Evolutionary conservation across 37 sponge, comb jelly and placozoan genomes (phyloP), one percentile per base, ranked within the genome.

Genomic region (Haliclona indistincta): DNA sequence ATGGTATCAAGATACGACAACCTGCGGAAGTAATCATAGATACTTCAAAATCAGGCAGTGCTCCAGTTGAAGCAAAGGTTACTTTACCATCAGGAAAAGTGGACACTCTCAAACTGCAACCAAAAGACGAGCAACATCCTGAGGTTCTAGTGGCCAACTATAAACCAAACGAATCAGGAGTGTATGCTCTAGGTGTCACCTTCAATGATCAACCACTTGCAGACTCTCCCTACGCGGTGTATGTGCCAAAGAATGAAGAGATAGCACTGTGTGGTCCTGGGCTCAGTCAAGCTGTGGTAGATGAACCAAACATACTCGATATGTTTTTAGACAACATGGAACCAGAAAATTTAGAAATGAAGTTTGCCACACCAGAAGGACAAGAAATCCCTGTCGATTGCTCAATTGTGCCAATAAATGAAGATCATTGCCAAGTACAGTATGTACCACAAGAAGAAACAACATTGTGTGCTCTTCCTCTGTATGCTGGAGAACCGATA

Each of bases 221-320:
- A 47, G 68, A 77, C 15, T 80, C 82, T 43, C 87, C 85, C 3
- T 94, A 78, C 60, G 23, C 35, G 6, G 90, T 83, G 0, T 42
- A 52, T 15, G 64, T 90, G 39, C 37, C 58, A 13, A 54, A 49
- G 11, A 63, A 64, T n/a, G 53, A 72, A 39, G 73, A 76, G 17
- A 86, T 90, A 3, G 43, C 61, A 0, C 47, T 90, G 23, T 42
- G 28, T n/a, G 85, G 92, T 17, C 79, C 88, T 47, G 95, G 95
- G 32, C 78, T 96, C 5, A 54, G 84, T 8, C 55, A 64, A 69
- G 91, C 86, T 30, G 44, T 86, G 13, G 63, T 86, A 15, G 84
- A 85, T 42, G 38, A 67, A 0, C 64, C 51, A 8, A 85, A 81
- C 42, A 36, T 72, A 17, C 69, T 90, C 42, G 73, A 70, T 34